Conservation (phyloP, 2,797 vertebrate genomes). For the Helostoma temminkii region DNA sequence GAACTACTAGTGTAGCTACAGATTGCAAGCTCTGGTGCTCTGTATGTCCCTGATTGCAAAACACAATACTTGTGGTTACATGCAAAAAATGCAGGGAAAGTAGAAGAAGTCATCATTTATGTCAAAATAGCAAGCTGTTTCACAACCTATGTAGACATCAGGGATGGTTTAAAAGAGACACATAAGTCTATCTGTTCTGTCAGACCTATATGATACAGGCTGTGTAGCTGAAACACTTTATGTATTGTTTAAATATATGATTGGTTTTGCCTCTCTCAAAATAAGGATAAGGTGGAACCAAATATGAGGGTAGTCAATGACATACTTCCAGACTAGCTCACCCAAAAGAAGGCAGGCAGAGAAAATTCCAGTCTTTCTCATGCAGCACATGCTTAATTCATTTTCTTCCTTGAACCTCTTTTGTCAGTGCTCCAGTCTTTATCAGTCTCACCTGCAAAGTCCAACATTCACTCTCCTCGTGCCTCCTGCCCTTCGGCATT, state of each 20-base stretch:
- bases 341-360: background rate
- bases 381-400: conserved; percentile 17
- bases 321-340: conserved; percentile 9
- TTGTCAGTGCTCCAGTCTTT: conserved; percentile 40
- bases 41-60: no score
- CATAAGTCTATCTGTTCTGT: no score
- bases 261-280: background rate
- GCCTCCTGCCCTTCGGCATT: conserved; percentile 58
- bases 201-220: no score
- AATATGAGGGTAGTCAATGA: conserved; percentile 10
- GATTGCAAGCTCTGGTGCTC: no score
- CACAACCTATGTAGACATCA: background rate
- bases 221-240: background rate
- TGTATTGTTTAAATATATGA: background rate
- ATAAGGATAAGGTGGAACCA: conserved; percentile 1
- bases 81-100: no score
- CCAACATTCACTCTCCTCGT: conserved; percentile 53
- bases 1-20: no score
- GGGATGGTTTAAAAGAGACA: background rate
- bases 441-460: conserved; percentile 51
- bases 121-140: background rate
- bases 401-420: conserved; percentile 38
- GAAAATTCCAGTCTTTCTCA: conserved; percentile 11
- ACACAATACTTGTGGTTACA: no score
- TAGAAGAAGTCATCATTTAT: no score